Evolutionary conservation across 1,140 invertebrate genomes (phyloP).

Genomic region (Lasioglossum albipes): DNA sequence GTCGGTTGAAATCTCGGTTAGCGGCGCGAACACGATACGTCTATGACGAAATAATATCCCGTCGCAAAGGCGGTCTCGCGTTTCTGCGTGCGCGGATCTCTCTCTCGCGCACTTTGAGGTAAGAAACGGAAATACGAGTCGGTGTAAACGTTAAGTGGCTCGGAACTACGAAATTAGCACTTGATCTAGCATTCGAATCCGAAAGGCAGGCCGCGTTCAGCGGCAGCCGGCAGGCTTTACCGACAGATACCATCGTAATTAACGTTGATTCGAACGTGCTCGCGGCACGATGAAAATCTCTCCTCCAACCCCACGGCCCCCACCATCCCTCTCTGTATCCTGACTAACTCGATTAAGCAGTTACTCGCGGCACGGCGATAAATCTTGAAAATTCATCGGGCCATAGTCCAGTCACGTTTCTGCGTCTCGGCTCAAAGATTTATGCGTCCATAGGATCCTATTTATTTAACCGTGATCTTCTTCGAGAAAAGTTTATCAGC

Average conservation of each 20-base stretch:
- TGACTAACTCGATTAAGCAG: slow-evolving; percentile 59
- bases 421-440: slow-evolving; percentile 23
- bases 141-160: slow-evolving; percentile 21
- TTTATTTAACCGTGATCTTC: slow-evolving; percentile 21
- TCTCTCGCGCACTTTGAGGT: not conserved
- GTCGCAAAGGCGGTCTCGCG: slow-evolving; percentile 40
- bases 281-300: slow-evolving; percentile 54
- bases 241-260: slow-evolving; percentile 56
- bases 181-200: slow-evolving; percentile 51
- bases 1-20: not conserved
- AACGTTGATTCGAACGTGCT: slow-evolving; percentile 52
- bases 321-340: slow-evolving; percentile 24
- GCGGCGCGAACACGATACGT: slow-evolving; percentile 37
- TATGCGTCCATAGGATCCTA: slow-evolving; percentile 11
- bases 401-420: slow-evolving; percentile 33
- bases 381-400: slow-evolving; percentile 60
- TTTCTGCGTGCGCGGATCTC: slow-evolving; percentile 18
- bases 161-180: slow-evolving; percentile 44
- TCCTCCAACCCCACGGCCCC: not conserved
- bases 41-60: slow-evolving; percentile 54
- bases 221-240: slow-evolving; percentile 41
- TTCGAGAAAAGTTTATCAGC: not conserved
- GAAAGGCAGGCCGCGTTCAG: slow-evolving; percentile 18
- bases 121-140: slow-evolving; percentile 51
- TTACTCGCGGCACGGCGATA: slow-evolving; percentile 46